Percentiles rank a stretch among this genome's conserved stretches.
Conservation (phyloP, 2,797 vertebrate genomes). For the Chromobotia macracanthus region DNA sequence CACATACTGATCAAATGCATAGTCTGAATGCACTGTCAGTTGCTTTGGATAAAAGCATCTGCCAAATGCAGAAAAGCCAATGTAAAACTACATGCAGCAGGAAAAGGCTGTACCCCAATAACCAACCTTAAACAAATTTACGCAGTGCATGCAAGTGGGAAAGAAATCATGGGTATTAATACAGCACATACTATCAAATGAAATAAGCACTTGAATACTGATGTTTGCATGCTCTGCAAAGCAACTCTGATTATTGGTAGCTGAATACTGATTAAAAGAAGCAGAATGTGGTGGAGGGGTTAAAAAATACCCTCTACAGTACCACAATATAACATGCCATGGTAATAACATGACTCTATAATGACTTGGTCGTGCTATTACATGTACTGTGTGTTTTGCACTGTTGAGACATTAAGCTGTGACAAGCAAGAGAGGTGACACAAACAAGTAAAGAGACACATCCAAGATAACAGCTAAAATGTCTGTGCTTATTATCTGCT, state of each 20-base stretch:
- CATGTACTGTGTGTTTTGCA: neutral
- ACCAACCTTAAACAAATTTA: neutral
- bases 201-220: slow-evolving; percentile 25
- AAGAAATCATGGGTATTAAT: slow-evolving; percentile 5
- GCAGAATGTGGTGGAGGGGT: neutral
- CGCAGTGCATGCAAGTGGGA: neutral
- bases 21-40: too few species aligned
- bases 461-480: slow-evolving; percentile 28
- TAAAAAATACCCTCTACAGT: neutral
- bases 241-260: slow-evolving; percentile 13
- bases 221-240: slow-evolving; percentile 9
- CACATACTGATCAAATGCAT: too few species aligned
- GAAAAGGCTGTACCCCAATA: neutral
- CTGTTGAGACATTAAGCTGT: neutral
- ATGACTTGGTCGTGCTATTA: slow-evolving; percentile 7
- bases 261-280: neutral
- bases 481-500: slow-evolving; percentile 30
- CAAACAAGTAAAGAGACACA: neutral
- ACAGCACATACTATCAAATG: neutral
- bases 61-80: too few species aligned
- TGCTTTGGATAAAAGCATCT: too few species aligned
- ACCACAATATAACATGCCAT: neutral
- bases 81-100: neutral
- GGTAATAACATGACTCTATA: neutral
- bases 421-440: neutral